Conservation (phyloP, 2,113 vertebrate species). For the Pelobates fuscus region DNA sequence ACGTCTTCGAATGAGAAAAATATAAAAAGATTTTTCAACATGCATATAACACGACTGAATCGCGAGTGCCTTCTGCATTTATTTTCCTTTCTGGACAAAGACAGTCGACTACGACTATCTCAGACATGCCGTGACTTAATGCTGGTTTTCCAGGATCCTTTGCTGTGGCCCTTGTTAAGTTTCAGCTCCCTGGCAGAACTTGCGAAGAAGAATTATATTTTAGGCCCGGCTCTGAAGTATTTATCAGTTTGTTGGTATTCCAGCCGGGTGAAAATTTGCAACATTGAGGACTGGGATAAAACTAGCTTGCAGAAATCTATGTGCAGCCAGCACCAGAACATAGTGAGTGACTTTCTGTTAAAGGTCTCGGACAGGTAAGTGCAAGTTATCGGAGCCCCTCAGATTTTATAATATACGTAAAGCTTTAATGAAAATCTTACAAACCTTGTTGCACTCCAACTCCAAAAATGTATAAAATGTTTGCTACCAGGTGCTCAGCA, state of each 20-base stretch:
- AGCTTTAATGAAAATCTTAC: too few species aligned
- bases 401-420: too few species aligned
- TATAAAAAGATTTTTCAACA: constrained; percentile 58
- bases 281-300: constrained; percentile 91
- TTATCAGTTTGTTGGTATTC: constrained; percentile 90
- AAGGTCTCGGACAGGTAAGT: constrained; percentile 81
- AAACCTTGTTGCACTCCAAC: too few species aligned
- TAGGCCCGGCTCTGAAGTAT: constrained; percentile 78
- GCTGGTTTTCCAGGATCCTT: constrained; percentile 80
- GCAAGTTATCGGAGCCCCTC: too few species aligned
- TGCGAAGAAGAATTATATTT: constrained; percentile 80
- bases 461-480: too few species aligned
- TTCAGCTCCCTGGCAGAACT: constrained; percentile 84
- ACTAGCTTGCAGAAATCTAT: constrained; percentile 83
- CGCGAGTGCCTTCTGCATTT: constrained; percentile 87
- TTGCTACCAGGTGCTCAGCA: too few species aligned
- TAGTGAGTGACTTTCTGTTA: constrained; percentile 80
- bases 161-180: constrained; percentile 79
- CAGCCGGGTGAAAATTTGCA: constrained; percentile 88
- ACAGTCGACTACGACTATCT: constrained; percentile 78
- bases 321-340: constrained; percentile 80
- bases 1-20: too few species aligned
- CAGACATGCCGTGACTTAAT: constrained; percentile 75
- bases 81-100: constrained; percentile 92
- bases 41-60: constrained; percentile 86